Percentiles rank a stretch among this genome's conserved stretches.
These are phyloP conservation scores for Bombyx mori DNA, from an alignment of 1,140 invertebrate species.

Conservation along the genomic window ASM3026992v2 NC_085130.1:814001-814500, in stretches of 20 bases:
- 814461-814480: slow-evolving; percentile 22
- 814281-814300: slow-evolving; percentile 23
- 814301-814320: slow-evolving; percentile 4
- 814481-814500: slow-evolving; percentile 20
- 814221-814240: slow-evolving; percentile 17
- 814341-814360: slow-evolving; percentile 11
- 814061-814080: slow-evolving; percentile 3
- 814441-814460: slow-evolving; percentile 21
- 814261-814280: slow-evolving; percentile 22
- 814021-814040: slow-evolving; percentile 20
- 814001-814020: slow-evolving; percentile 22
- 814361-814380: slow-evolving; percentile 23
- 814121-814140: slow-evolving; percentile 19
- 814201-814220: slow-evolving; percentile 24
- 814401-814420: slow-evolving; percentile 21
- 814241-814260: slow-evolving; percentile 10
- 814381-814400: slow-evolving; percentile 25
- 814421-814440: slow-evolving; percentile 15
- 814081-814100: slow-evolving; percentile 8
- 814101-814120: slow-evolving; percentile 23
- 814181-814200: slow-evolving; percentile 9
- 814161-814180: slow-evolving; percentile 13
- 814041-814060: slow-evolving; percentile 14
- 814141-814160: slow-evolving; percentile 21
- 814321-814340: background rate